phyloP scores from a whole-genome alignment of 2,797 vertebrate genomes.

The Aplochiton taeniatus region DNA sequence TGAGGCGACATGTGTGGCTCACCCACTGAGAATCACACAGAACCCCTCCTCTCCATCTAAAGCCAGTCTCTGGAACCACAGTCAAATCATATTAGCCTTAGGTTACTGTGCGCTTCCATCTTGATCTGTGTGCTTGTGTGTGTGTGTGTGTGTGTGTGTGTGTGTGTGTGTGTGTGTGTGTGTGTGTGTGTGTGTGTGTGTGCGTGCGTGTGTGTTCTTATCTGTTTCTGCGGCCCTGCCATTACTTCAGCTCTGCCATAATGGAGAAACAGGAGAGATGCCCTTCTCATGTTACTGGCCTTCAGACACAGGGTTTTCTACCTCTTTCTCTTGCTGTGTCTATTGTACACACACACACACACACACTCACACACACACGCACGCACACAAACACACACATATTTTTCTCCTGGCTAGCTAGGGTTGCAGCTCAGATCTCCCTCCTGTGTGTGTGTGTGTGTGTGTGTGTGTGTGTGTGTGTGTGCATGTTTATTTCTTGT shows the following conservation, averaged over 20 bases:
- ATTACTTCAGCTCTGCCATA: conserved; percentile 63
- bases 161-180: conserved; percentile 46
- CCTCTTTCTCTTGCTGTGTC: conserved; percentile 27
- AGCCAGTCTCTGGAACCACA: conserved; percentile 31
- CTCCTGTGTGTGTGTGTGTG: conserved; percentile 6
- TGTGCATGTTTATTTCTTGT: conserved; percentile 14
- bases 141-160: conserved; percentile 45
- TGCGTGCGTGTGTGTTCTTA: conserved; percentile 58
- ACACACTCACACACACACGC: conserved; percentile 20
- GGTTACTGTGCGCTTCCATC: conserved; percentile 28
- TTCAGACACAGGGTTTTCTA: conserved; percentile 49
- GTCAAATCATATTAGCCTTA: conserved; percentile 46
- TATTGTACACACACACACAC: background rate
- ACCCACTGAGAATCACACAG: too few relatives aligned
- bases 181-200: conserved; percentile 39
- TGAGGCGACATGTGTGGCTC: too few relatives aligned
- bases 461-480: conserved; percentile 18
- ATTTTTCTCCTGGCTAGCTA: too few relatives aligned
- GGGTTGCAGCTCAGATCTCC: background rate
- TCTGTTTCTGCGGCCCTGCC: conserved; percentile 56
- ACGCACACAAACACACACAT: conserved; percentile 29
- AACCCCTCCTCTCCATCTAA: too few relatives aligned
- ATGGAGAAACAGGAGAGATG: conserved; percentile 65
- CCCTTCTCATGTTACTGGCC: conserved; percentile 57
- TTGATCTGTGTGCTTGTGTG: background rate